Evolutionary conservation across 2,797 vertebrate genomes (phyloP).

Genomic region (Valencia hispanica): DNA sequence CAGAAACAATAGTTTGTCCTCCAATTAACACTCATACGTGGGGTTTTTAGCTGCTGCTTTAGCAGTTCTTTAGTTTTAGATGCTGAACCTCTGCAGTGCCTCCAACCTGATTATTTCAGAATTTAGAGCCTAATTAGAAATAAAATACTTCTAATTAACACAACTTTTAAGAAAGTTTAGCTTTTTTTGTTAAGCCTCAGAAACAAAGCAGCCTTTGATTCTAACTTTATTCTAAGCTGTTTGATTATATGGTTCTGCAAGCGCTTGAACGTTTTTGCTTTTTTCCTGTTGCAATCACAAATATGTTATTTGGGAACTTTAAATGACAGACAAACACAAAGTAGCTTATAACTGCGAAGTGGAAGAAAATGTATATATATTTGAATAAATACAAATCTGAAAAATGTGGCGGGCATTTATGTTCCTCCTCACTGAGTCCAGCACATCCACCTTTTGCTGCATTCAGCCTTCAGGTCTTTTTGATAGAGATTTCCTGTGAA

Average conservation of each 20-base stretch:
- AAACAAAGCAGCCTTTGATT: background rate
- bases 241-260: background rate
- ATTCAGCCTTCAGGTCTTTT: background rate
- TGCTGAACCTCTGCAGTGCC: conserved; percentile 6
- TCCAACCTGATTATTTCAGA: conserved; percentile 6
- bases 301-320: background rate
- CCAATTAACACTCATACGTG: background rate
- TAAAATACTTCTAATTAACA: conserved; percentile 8
- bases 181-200: background rate
- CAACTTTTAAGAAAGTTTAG: background rate
- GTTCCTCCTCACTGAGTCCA: background rate
- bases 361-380: background rate
- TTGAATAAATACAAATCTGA: conserved; percentile 1
- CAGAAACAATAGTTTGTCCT: conserved; percentile 13
- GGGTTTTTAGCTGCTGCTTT: conserved; percentile 17
- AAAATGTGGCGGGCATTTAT: background rate
- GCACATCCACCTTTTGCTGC: background rate
- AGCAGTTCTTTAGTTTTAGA: background rate
- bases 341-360: background rate
- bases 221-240: background rate
- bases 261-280: background rate
- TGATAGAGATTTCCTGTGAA: background rate
- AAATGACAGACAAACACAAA: background rate
- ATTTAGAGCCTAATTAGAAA: conserved; percentile 18
- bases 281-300: background rate